Percentiles rank a stretch among this genome's conserved stretches.
phyloP scores from a whole-genome alignment of 92 coral and sea anemone species.

The Porites divaricata region DNA sequence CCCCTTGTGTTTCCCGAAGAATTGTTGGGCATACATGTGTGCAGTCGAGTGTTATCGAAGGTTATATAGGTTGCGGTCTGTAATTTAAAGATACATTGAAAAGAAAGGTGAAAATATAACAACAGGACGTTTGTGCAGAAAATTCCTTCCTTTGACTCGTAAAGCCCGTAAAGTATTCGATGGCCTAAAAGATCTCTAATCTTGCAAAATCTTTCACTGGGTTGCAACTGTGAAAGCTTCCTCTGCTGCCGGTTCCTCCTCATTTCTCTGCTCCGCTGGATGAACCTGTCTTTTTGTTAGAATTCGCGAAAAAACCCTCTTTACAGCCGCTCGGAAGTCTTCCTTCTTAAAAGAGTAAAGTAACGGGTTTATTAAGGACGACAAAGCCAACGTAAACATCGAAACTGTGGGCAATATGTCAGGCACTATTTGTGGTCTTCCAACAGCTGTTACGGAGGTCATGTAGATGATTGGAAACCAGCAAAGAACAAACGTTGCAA shows the following conservation, averaged over 20 bases:
- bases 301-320: conserved; percentile 24
- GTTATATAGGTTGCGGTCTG: too few relatives aligned
- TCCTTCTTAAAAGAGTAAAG: conserved; percentile 63
- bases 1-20: too few relatives aligned
- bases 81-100: too few relatives aligned
- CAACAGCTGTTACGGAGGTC: conserved; percentile 51
- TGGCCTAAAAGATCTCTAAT: background rate
- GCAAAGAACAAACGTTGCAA: conserved; percentile 53
- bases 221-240: background rate
- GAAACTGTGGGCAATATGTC: conserved; percentile 41
- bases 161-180: background rate
- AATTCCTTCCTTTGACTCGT: background rate
- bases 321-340: conserved; percentile 60
- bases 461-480: conserved; percentile 74
- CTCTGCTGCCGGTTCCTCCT: background rate
- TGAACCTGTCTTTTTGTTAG: background rate
- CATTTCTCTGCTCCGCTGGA: background rate
- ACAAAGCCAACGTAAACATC: conserved; percentile 53
- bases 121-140: background rate
- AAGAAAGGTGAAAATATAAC: too few relatives aligned
- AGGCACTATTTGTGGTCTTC: conserved; percentile 41
- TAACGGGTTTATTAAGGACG: conserved; percentile 60
- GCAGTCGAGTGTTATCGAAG: too few relatives aligned
- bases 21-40: too few relatives aligned
- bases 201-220: background rate